Conservation (phyloP, 1,140 invertebrate genomes). For the Calosoma granatense region DNA sequence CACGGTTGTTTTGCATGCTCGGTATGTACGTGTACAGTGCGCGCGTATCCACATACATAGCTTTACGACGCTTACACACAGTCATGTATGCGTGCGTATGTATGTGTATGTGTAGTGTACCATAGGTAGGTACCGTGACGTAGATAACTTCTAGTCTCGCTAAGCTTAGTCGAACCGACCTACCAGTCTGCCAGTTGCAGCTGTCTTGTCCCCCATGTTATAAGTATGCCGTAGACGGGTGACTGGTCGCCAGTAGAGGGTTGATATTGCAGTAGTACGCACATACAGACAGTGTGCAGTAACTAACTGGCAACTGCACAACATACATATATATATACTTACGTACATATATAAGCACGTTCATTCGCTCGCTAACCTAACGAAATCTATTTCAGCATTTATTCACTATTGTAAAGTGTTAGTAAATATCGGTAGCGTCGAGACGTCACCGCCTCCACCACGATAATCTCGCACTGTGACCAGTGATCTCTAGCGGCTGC, state of each 20-base stretch:
- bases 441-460: not conserved
- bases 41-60: too few species aligned
- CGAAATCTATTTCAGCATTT: too few species aligned
- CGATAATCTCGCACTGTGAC: not conserved
- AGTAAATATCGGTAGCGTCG: not conserved
- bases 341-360: too few species aligned
- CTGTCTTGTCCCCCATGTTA: not conserved
- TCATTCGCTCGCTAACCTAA: too few species aligned
- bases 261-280: not conserved
- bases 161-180: not conserved
- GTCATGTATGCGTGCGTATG: too few species aligned
- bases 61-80: too few species aligned
- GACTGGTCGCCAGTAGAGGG: not conserved
- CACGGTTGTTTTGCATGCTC: too few species aligned
- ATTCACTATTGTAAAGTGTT: too few species aligned
- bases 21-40: too few species aligned
- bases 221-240: not conserved
- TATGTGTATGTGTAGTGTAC: too few species aligned
- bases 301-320: not conserved
- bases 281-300: too few species aligned
- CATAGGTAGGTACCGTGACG: not conserved
- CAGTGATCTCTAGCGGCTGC: not conserved
- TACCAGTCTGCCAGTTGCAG: not conserved
- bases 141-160: not conserved
- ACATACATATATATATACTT: too few species aligned